Evolutionary conservation across 2,888 invertebrate genomes (phyloP), one percentile per base, ranked within the genome.

Genomic region (Stenotaenia linearis): DNA sequence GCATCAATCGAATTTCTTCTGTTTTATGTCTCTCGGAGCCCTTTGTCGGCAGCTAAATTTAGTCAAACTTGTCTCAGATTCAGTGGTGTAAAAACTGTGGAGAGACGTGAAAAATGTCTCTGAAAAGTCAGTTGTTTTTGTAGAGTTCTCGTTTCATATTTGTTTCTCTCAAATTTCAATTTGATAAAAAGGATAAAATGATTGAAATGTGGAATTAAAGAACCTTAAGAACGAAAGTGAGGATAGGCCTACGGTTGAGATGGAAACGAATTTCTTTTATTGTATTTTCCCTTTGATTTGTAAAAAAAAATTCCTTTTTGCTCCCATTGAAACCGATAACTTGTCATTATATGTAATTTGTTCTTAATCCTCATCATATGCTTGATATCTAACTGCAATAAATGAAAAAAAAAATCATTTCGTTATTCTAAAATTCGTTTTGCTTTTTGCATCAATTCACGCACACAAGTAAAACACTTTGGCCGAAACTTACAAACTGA

Each of bases 21-120:
- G 61, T 61, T 78, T 61, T 30, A 61, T 78, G 78, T 78, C 32
- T 61, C 45, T 61, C 61, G 78, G 78, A 78, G 78, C 78, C 78
- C 78, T 78, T 75, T 30, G 78, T 78, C 78, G 78, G 78, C 78
- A 78, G 78, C 78, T 78, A 78, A 56, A 78, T 78, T 78, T 69
- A 69, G 69, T 69, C 69, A 69, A 40, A 75, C 76, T 21, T 37
- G 76, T 75, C 69, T 69, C 69, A 69, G 69, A 69, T 69, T 69
- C 69, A 69, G 69, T 69, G 69, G 69, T 69, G 69, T 69, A 28
- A n/a, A n/a, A 25, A 69, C 69, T 69, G 69, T 69, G 28, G 69
- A 56, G 69, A 23, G 15, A 69, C 28, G 12, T 69, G 10, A 69
- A 69, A 69, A 69, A 69, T 69, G 69, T 69, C 69, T 69, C 28